Conservation (phyloP, 2,888 invertebrate species). For the Malthinus flaveolus region DNA sequence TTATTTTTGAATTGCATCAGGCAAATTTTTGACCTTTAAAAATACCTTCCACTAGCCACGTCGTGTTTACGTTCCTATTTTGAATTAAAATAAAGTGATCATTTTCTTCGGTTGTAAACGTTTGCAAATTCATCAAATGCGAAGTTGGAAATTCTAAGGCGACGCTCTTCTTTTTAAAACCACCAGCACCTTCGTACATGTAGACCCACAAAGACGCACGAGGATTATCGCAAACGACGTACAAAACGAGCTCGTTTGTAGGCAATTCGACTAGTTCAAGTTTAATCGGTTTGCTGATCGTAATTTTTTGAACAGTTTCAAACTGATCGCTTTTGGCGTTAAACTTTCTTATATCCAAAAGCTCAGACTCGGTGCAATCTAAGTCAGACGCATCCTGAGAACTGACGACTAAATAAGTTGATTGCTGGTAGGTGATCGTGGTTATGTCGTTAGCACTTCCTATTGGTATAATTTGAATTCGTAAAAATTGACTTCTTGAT, state of each 20-base stretch:
- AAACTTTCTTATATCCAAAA: conserved; percentile 46
- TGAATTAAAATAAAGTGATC: conserved; percentile 44
- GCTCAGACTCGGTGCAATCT: conserved; percentile 45
- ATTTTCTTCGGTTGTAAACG: conserved; percentile 37
- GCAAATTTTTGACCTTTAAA: conserved; percentile 41
- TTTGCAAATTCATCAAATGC: conserved; percentile 33
- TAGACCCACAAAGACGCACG: conserved; percentile 52
- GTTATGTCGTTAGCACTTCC: conserved; percentile 43
- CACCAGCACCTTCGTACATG: conserved; percentile 53
- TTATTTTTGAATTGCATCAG: conserved; percentile 10
- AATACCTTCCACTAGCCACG: conserved; percentile 40
- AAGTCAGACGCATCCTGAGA: conserved; percentile 44
- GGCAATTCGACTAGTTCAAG: conserved; percentile 51
- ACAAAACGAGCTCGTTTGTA: conserved; percentile 54
- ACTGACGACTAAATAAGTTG: conserved; percentile 46
- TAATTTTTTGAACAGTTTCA: conserved; percentile 49
- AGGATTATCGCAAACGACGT: conserved; percentile 49
- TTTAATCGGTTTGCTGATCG: conserved; percentile 45
- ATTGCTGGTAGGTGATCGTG: conserved; percentile 36
- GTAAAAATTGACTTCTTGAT: conserved; percentile 35
- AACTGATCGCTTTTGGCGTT: conserved; percentile 40
- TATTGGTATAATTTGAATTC: conserved; percentile 42
- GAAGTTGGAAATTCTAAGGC: conserved; percentile 33
- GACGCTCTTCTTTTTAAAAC: conserved; percentile 46
- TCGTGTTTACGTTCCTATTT: conserved; percentile 37